Evolutionary conservation across 2,113 vertebrate species (phyloP), one percentile per base, ranked within the genome.

Genomic region (Miniopterus natalensis): DNA sequence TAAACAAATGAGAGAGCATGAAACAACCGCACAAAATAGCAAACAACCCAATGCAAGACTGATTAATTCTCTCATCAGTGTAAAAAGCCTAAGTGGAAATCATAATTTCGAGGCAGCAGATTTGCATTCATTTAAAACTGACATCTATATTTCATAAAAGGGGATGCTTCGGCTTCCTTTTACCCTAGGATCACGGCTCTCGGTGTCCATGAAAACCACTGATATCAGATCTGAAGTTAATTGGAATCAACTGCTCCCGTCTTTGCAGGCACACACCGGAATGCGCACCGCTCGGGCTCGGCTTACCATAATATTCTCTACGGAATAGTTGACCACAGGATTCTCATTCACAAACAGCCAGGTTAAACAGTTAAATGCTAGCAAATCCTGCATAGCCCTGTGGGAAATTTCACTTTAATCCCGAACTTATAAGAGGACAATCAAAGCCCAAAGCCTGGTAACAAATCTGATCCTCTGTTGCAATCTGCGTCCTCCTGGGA

Each of bases 331-430:
- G 99, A 99, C 99, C 99, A 98, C 98, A 99, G 98, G 98, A 98
- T 99, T 99, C 98, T 98, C 98, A 99, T 99, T 99, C 98, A 99
- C 98, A 99, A 99, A 99, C 99, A 99, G 99, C 99, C 99, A 99
- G 99, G 99, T 99, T 99, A 99, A 99, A 99, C 99, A 99, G 99
- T 99, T 99, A 99, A 99, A 99, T 99, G 99, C 98, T 99, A 99
- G 99, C 99, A 99, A 99, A 99, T 99, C 99, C 99, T 99, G 98
- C 99, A 99, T 99, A 99, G 99, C 99, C 99, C 99, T 99, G 99
- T 99, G 99, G 99, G 99, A 99, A 99, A 99, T 99, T 99, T 99
- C 99, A 99, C 99, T 99, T 99, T 99, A 99, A 99, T 99, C 99
- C 99, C 91, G 98, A 99, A 99, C 99, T 99, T 99, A 99, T 99